Base-by-base conservation (phyloP, 2,113 vertebrate species). In the Pseudois nayaur region DNA sequence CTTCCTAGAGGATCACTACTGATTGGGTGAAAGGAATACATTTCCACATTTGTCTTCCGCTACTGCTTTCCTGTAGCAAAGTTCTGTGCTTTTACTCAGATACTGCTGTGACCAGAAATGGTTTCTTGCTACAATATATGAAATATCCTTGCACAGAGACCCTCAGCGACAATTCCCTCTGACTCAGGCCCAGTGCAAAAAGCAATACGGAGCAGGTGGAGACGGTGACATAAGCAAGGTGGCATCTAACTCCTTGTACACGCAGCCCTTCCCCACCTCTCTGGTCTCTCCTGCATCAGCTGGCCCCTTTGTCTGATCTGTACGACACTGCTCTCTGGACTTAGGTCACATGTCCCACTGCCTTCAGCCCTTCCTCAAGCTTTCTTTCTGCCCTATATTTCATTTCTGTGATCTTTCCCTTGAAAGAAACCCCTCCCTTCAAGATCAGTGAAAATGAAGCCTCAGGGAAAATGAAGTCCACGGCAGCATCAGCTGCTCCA, bases 21-120 rank as follows among this genome's bases (percentile, higher is more conserved):
- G 94, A 90, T 29, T 29, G 88, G 94, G 92, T 87, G 86, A 92
- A 94, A 97, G 85, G 25, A 50, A 93, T 83, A 81, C 95, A 90
- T 97, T 82, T 15, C 85, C 93, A 87, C 33, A 36, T 74, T 74
- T 40, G 36, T 40, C 83, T 89, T 86, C 89, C 59, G 67, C 40
- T 19, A 16, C 27, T 25, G 23, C 36, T 67, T 95, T 82, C 64
- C 25, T 2, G 6, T 11, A 4, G 64, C 84, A n/a, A 64, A 92
- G 36, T 82, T 96, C 29, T 27, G 16, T 0, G 0, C 17, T 83
- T 89, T 84, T 54, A 11, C 43, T 45, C 12, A 4, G 33, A 54
- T 91, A 57, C 48, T 60, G 59, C 85, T 78, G 48, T 67, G 50
- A 74, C 29, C 48, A 88, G 85, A 81, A 78, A 94, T 55, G 31